Evolutionary conservation across 2,113 vertebrate species (phyloP).

Genomic region (Dicaeum eximium): DNA sequence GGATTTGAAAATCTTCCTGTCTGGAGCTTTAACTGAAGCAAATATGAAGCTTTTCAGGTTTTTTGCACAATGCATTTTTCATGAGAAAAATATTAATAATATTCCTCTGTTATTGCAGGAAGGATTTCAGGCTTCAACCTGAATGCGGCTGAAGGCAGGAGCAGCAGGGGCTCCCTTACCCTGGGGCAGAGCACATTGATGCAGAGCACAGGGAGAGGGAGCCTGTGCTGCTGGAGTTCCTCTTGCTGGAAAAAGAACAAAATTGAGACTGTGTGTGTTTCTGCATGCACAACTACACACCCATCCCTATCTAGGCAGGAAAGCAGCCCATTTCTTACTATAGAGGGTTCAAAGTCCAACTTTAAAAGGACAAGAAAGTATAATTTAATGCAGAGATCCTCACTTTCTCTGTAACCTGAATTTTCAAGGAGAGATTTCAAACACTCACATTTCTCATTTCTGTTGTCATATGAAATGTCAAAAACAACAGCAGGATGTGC

Average conservation of each 20-base stretch:
- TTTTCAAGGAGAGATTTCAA: neutral
- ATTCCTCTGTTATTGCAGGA: neutral
- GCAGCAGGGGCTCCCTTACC: rapidly evolving
- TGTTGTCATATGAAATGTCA: neutral
- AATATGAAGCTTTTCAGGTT: neutral
- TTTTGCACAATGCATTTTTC: neutral
- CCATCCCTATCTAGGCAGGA: neutral
- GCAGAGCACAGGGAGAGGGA: neutral
- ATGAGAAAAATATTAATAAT: neutral
- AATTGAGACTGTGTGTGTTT: neutral
- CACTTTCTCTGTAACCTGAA: neutral
- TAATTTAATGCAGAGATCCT: neutral
- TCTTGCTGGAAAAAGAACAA: neutral
- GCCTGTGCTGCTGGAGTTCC: neutral
- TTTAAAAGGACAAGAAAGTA: neutral
- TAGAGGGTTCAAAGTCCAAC: neutral
- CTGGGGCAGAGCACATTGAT: neutral
- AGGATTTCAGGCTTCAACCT: neutral
- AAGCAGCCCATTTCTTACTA: neutral
- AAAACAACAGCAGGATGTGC: neutral
- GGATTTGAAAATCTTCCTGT: neutral
- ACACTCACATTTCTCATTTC: neutral
- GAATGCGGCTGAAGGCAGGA: neutral
- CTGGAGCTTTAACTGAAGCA: neutral
- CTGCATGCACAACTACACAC: neutral